A percentile compares a stretch with the other conserved stretches of the same genome.
Conservation (phyloP, 2,113 vertebrate species). For the Acrocephalus arundinaceus region DNA sequence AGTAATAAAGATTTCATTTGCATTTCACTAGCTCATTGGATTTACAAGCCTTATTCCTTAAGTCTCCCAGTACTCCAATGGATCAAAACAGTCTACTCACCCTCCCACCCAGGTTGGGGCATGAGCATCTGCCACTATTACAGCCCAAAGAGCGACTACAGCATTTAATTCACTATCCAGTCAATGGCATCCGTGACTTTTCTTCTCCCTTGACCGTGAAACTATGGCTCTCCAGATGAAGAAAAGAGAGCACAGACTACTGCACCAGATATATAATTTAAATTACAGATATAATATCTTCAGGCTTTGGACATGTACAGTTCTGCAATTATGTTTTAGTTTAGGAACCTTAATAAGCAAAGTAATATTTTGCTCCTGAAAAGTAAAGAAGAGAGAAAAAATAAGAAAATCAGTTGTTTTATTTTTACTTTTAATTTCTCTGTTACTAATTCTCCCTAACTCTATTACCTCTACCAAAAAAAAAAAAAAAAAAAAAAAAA, state of each 20-base stretch:
- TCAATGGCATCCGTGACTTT: neutral
- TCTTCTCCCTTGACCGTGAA: neutral
- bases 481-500: neutral
- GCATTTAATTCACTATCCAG: neutral
- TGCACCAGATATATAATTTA: neutral
- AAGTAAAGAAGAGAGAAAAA: neutral
- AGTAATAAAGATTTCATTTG: neutral
- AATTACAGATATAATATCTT: neutral
- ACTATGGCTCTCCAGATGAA: neutral
- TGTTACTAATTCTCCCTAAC: neutral
- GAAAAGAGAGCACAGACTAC: neutral
- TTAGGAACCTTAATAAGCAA: neutral
- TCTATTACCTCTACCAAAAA: neutral
- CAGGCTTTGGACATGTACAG: neutral
- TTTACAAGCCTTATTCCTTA: neutral
- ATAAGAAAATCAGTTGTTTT: neutral
- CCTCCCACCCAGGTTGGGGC: neutral
- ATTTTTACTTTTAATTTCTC: neutral
- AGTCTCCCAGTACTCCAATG: neutral
- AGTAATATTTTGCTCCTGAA: neutral
- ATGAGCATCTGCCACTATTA: neutral
- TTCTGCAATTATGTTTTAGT: neutral
- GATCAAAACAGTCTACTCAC: neutral
- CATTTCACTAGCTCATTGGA: neutral
- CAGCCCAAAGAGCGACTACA: neutral